These are phyloP conservation scores for Cerceris ruficornis DNA, from an alignment of 2,888 invertebrate species.

Conservation along the genomic window DNA sequence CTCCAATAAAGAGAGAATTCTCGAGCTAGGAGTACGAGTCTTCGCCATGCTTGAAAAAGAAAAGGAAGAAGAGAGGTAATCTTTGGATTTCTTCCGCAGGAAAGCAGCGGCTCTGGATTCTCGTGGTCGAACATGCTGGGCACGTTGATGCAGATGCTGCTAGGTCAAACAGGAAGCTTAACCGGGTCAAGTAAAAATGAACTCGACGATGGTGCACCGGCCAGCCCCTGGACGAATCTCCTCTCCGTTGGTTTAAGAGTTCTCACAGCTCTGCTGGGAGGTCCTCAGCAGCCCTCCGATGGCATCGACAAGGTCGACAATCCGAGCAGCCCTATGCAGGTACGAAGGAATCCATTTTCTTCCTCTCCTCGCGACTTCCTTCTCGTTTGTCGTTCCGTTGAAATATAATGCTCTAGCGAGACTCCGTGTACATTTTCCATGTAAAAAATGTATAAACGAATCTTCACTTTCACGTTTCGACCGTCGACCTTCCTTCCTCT, in stretches of 20 bases:
- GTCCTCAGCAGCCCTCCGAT: conserved; percentile 87
- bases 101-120: conserved; percentile 87
- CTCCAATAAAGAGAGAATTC: too few species aligned
- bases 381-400: too few species aligned
- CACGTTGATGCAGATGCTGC: conserved; percentile 94
- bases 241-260: conserved; percentile 93
- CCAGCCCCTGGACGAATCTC: conserved; percentile 94
- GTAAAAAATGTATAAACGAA: too few species aligned
- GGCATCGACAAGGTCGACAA: conserved; percentile 96
- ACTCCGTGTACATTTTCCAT: too few species aligned
- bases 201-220: conserved; percentile 85
- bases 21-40: too few species aligned
- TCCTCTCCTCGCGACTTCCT: not conserved
- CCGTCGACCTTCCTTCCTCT: too few species aligned
- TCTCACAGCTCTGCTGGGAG: conserved; percentile 91
- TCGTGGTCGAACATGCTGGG: conserved; percentile 94
- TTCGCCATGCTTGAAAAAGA: too few species aligned
- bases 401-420: too few species aligned
- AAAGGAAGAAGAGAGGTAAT: not conserved
- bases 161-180: conserved; percentile 86
- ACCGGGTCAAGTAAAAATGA: conserved; percentile 93
- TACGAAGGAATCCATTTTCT: conserved; percentile 81
- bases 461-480: too few species aligned
- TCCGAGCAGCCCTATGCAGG: conserved; percentile 93
- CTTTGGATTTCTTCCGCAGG: conserved; percentile 59